A percentile compares a stretch with the other conserved stretches of the same genome.
Evolutionary conservation across 1,140 invertebrate species (phyloP).

Genomic region (Drosophila truncata): DNA sequence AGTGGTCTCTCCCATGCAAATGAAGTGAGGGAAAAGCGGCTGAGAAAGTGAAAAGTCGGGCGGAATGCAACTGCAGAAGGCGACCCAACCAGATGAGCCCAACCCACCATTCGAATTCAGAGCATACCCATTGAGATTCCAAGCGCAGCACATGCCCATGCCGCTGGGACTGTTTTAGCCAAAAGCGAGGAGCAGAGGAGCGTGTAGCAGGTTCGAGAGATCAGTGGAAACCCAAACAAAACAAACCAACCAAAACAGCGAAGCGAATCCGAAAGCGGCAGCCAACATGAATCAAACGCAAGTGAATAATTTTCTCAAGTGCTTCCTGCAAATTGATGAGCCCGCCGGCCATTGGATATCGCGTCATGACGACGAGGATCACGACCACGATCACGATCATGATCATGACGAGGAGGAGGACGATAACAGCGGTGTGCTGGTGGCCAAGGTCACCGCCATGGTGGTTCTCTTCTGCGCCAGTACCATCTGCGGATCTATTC

Average conservation of each 20-base stretch:
- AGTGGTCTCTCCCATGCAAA: constrained; percentile 21
- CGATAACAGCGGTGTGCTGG: constrained; percentile 84
- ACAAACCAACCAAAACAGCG: constrained; percentile 12
- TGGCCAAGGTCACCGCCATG: constrained; percentile 91
- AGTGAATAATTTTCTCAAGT: constrained; percentile 80
- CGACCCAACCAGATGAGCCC: constrained; percentile 26
- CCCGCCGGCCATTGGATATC: constrained; percentile 56
- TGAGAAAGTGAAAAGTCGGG: constrained; percentile 32
- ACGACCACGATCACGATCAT: constrained; percentile 71
- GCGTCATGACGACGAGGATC: constrained; percentile 73
- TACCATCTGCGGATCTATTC: constrained; percentile 89
- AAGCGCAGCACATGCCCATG: constrained; percentile 29
- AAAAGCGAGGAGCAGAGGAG: constrained; percentile 22
- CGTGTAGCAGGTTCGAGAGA: constrained; percentile 31
- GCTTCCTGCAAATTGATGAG: constrained; percentile 82
- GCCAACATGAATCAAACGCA: constrained; percentile 78
- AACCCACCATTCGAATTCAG: constrained; percentile 27
- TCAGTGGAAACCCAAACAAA: constrained; percentile 43
- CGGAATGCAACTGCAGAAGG: constrained; percentile 43
- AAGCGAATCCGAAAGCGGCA: constrained; percentile 29
- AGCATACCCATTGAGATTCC: constrained; percentile 39
- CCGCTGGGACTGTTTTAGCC: constrained; percentile 41
- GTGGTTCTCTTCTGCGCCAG: constrained; percentile 89
- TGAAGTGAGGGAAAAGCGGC: constrained; percentile 39
- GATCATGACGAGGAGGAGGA: constrained; percentile 72